A percentile compares a stretch with the other conserved stretches of the same genome.
Conservation (phyloP, 2,888 invertebrate species). For the Mamestra brassicae region DNA sequence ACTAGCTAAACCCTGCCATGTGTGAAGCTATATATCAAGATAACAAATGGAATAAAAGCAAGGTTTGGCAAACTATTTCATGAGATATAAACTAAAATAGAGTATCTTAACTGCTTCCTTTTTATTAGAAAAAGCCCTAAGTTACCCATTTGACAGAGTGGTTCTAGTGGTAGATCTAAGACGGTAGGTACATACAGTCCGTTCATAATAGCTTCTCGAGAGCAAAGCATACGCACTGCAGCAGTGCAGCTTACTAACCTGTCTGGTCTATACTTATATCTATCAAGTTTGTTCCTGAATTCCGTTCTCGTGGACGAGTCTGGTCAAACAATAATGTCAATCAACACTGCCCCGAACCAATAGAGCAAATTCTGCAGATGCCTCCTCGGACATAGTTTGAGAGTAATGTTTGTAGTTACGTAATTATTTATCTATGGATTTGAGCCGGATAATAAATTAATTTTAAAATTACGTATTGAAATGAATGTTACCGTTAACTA, state of each 20-base stretch:
- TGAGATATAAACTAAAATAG: constrained; percentile 5
- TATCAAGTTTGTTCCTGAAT: constrained; percentile 19
- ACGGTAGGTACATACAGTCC: background rate
- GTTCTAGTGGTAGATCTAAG: background rate
- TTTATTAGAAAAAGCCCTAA: background rate
- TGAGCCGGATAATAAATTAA: too few species aligned
- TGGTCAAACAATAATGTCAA: constrained; percentile 32
- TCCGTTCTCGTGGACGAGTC: constrained; percentile 11
- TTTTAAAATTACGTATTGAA: too few species aligned
- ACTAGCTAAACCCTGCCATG: constrained; percentile 14
- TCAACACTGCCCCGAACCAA: constrained; percentile 13
- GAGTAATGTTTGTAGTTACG: background rate
- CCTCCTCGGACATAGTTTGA: background rate
- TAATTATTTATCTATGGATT: too few species aligned
- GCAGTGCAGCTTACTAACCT: background rate
- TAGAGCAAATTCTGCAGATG: constrained; percentile 11
- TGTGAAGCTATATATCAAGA: constrained; percentile 26
- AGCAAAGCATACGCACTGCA: background rate
- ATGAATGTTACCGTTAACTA: too few species aligned
- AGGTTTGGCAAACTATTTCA: constrained; percentile 19
- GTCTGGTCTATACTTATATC: background rate
- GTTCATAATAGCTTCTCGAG: constrained; percentile 11
- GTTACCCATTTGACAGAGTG: background rate
- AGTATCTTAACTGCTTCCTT: background rate
- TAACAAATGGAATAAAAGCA: constrained; percentile 36